Conservation (phyloP, 2,797 vertebrate species). For the Sciurus vulgaris region DNA sequence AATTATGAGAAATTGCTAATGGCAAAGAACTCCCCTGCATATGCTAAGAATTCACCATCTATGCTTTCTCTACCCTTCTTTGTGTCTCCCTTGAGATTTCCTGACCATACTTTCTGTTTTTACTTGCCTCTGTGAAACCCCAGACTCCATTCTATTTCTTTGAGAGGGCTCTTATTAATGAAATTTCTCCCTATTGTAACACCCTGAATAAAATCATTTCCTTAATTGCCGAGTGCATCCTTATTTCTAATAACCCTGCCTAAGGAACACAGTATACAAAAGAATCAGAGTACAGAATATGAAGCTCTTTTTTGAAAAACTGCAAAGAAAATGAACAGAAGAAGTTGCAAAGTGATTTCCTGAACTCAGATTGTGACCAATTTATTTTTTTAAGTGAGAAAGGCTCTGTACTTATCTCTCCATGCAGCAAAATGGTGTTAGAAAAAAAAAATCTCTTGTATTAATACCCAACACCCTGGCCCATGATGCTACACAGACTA, state of each 20-base stretch:
- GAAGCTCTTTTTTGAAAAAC: constrained; percentile 29
- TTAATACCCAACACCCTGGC: constrained; percentile 48
- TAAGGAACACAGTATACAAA: constrained; percentile 42
- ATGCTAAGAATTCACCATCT: neutral
- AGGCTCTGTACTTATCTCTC: constrained; percentile 64
- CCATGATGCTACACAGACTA: neutral
- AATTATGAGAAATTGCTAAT: constrained; percentile 7
- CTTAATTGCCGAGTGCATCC: constrained; percentile 15
- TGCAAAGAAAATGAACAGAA: neutral
- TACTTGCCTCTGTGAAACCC: neutral
- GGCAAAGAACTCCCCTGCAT: neutral
- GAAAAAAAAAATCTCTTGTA: neutral
- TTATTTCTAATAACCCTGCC: constrained; percentile 38
- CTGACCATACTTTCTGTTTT: neutral
- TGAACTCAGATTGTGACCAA: constrained; percentile 32
- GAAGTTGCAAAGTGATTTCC: constrained; percentile 57
- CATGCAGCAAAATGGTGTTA: constrained; percentile 53
- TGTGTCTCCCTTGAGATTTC: neutral
- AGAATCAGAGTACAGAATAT: neutral
- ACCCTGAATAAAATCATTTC: neutral
- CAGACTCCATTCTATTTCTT: neutral
- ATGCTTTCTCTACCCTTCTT: neutral
- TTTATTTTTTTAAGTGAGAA: constrained; percentile 59
- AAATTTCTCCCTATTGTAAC: neutral
- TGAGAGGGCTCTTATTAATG: neutral